phyloP scores from a whole-genome alignment of 2,113 vertebrate species.

The Mobula hypostoma region DNA sequence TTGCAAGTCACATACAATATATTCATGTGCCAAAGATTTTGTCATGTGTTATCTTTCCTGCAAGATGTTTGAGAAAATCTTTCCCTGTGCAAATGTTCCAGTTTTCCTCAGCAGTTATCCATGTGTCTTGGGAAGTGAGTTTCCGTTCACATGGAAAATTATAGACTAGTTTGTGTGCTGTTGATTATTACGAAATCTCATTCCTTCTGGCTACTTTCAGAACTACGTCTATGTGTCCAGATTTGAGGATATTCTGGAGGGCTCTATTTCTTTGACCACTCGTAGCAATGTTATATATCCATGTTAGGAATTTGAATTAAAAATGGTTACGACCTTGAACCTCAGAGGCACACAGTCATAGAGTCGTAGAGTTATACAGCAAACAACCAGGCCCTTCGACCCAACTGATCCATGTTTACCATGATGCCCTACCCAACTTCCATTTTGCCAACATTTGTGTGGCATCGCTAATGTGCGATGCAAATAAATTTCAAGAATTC shows the following conservation, averaged over 20 bases:
- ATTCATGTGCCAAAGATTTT: background rate
- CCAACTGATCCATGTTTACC: no score
- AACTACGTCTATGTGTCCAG: background rate
- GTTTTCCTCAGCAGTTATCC: background rate
- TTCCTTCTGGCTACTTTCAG: background rate
- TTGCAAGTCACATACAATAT: background rate
- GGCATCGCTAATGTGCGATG: background rate
- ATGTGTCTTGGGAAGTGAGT: conserved; percentile 3
- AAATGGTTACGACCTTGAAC: background rate
- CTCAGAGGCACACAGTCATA: background rate
- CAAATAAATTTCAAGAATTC: background rate
- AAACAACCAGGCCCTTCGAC: no score
- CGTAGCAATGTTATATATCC: background rate
- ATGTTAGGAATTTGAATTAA: background rate
- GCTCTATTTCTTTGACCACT: background rate
- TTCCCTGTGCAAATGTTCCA: background rate
- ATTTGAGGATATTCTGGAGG: background rate
- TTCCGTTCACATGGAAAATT: background rate
- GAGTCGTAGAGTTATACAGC: no score
- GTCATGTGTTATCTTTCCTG: background rate
- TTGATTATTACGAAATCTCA: background rate
- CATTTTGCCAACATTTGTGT: background rate
- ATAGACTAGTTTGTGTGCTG: background rate
- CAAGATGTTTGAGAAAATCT: background rate
- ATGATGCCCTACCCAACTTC: no score